Evolutionary conservation across 2,888 invertebrate genomes (phyloP).

Genomic region (Orthonevra nobilis): DNA sequence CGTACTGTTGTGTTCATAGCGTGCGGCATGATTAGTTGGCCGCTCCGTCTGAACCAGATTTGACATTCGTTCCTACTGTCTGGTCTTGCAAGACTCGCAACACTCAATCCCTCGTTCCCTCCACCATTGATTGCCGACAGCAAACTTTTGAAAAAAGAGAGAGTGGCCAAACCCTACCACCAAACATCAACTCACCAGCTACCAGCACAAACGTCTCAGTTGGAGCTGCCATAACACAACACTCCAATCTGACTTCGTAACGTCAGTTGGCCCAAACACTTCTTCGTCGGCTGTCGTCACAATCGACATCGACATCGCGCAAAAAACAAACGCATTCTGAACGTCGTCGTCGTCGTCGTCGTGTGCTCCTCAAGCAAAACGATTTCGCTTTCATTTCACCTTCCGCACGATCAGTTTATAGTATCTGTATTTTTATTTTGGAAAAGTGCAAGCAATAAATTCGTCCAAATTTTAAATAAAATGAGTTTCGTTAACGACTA

Average conservation of each 20-base stretch:
- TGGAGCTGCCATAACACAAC: constrained; percentile 54
- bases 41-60: constrained; percentile 14
- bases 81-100: constrained; percentile 9
- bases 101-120: neutral
- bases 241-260: constrained; percentile 48
- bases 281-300: constrained; percentile 53
- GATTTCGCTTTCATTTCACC: constrained; percentile 61
- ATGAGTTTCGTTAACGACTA: constrained; percentile 49
- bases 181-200: constrained; percentile 3
- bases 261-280: constrained; percentile 67
- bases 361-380: constrained; percentile 43
- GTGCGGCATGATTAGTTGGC: constrained; percentile 38
- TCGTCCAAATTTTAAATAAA: constrained; percentile 54
- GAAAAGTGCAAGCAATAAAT: constrained; percentile 40
- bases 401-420: constrained; percentile 15
- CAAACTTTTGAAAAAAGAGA: constrained; percentile 59
- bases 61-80: constrained; percentile 21
- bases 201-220: constrained; percentile 5
- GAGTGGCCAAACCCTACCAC: constrained; percentile 61
- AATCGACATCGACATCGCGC: constrained; percentile 10
- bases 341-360: no score
- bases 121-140: constrained; percentile 9
- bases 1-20: constrained; percentile 17
- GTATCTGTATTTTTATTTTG: neutral
- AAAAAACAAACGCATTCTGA: constrained; percentile 40